A percentile compares a stretch with the other conserved stretches of the same genome.
phyloP scores from a whole-genome alignment of 2,113 vertebrate genomes.

The Eleginops maclovinus region DNA sequence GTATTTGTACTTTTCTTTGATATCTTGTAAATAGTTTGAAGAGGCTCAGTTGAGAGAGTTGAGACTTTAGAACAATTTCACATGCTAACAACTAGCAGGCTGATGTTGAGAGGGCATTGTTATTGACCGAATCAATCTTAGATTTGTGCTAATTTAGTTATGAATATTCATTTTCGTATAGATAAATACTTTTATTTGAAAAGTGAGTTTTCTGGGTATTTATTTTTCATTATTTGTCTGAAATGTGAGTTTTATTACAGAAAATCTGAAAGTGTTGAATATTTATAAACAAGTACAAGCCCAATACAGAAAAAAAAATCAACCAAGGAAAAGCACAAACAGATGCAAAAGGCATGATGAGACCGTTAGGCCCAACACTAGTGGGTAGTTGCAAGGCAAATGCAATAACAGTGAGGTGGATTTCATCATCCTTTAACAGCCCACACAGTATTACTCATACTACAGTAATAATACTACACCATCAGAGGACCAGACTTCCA shows the following conservation, averaged over 20 bases:
- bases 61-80: neutral
- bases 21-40: neutral
- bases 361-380: neutral
- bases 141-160: neutral
- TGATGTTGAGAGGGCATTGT: too few species aligned
- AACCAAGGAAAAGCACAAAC: neutral
- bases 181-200: neutral
- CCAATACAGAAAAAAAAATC: too few species aligned
- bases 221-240: neutral
- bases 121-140: neutral
- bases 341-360: neutral
- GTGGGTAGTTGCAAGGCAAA: neutral
- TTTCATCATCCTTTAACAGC: neutral
- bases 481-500: neutral
- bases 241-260: neutral
- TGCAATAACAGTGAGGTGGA: neutral
- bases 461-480: neutral
- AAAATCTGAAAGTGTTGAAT: neutral
- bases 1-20: neutral
- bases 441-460: neutral
- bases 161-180: neutral
- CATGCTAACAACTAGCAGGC: too few species aligned
- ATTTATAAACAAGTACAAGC: neutral
- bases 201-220: neutral
- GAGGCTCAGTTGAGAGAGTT: neutral